Conservation (phyloP, 2,888 invertebrate genomes). For the Drosophila bunnanda region DNA sequence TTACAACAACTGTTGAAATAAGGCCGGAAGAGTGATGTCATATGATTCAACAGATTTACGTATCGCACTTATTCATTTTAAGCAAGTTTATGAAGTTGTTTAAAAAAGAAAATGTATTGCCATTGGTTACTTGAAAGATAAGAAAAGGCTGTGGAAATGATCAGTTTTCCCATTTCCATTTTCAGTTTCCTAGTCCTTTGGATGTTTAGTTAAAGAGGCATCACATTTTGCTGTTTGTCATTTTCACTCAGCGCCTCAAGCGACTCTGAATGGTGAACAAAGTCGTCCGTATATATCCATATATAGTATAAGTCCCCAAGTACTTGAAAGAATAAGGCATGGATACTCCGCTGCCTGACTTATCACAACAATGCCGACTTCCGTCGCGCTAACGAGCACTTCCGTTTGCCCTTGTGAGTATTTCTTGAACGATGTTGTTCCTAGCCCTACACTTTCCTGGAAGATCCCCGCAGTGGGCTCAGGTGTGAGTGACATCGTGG, state of each 20-base stretch:
- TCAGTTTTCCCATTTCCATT: neutral
- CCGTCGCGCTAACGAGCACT: slow-evolving; percentile 67
- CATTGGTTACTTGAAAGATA: neutral
- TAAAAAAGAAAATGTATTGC: neutral
- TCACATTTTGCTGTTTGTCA: no score
- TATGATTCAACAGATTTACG: neutral
- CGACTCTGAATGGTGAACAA: slow-evolving; percentile 11
- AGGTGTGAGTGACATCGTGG: slow-evolving; percentile 5
- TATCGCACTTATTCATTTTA: neutral
- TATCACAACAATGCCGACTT: slow-evolving; percentile 66
- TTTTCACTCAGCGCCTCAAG: slow-evolving; percentile 6
- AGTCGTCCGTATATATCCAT: neutral
- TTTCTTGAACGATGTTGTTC: slow-evolving; percentile 26
- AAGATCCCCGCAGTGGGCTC: slow-evolving; percentile 4
- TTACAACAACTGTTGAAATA: slow-evolving; percentile 4
- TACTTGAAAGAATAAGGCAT: slow-evolving; percentile 20
- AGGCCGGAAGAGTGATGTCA: slow-evolving; percentile 7
- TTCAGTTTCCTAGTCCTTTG: neutral
- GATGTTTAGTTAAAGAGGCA: neutral
- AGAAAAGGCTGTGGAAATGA: neutral
- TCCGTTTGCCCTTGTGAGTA: slow-evolving; percentile 54
- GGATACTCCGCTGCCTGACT: slow-evolving; percentile 42
- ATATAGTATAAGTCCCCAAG: slow-evolving; percentile 15
- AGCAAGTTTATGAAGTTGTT: neutral
- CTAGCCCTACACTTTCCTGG: neutral